Evolutionary conservation across 2,113 vertebrate species (phyloP), one percentile per base, ranked within the genome.

Genomic region (Xenopus borealis): DNA sequence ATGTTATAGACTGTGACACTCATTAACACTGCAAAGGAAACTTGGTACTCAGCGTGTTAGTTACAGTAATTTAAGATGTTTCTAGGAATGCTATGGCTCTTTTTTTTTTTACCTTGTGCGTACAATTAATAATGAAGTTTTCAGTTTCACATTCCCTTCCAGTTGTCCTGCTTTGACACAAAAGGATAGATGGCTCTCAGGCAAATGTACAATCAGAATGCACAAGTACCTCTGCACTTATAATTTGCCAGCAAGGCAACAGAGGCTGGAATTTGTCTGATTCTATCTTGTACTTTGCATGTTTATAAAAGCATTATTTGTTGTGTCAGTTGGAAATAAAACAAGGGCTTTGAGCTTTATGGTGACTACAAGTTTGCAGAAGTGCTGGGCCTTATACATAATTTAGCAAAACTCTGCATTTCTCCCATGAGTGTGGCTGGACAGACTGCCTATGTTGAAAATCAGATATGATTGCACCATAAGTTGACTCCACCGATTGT

Each of bases 11-110:
- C 73, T 75, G 52, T 81, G 77, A 81, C 67, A 80, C 27, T 80
- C 71, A 77, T 81, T 79, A 73, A 82, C 78, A 76, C 82, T 84
- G 69, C 81, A 85, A 80, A 87, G 67, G 75, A 86, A 82, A 79
- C 73, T 61, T n/a, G 17, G 69, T 78, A 72, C 50, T 27, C 40
- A 73, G 52, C 61, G 44, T 82, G 69, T 84, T 89, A 80, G 80
- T 82, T 82, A 80, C 82, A 83, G 67, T 78, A 82, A 81, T 62
- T 80, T 71, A 83, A 81, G 78, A 84, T 47, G 69, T 78, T 86
- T 80, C 79, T 80, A 79, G 66, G 62, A 85, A 81, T 73, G 81
- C 74, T 74, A 52, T 69, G 71, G 16, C 65, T 84, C 85, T 64
- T 80, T 81, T 83, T 80, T 81, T 83, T 80, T 81, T 83, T 86